Base-by-base conservation (phyloP, 2,797 vertebrate genomes). In the Tragelaphus oryx region DNA sequence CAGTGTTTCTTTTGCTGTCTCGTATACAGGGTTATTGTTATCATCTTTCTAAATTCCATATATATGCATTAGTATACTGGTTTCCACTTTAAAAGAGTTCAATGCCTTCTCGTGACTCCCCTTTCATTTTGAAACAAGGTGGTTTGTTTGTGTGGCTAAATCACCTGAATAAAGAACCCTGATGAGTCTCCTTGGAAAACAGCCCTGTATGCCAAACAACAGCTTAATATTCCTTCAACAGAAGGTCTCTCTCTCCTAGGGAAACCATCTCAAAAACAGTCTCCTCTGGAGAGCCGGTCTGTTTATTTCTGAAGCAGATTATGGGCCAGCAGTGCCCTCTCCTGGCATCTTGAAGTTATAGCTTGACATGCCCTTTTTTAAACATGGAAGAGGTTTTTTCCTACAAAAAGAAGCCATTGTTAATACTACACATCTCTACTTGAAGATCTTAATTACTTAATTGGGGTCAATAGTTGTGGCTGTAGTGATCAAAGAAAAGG, bases 241-340 rank as follows among this genome's bases (percentile, higher is more conserved):
- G 74, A 85, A 71, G 26, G 33, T 83, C 75, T 81, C 78, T 91
- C 46, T 55, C 8, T 57, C 37, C 26, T 13, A 41, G 33, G 54
- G 12, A 93, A 96, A 93, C 30, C 89, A 85, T 79, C 74, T 80
- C 85, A 93, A 24, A 81, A 85, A 65, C 90, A 57, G 28, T 88
- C 90, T 80, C n/a, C 80, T 54, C 7, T 46, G 8, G 11, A 50
- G 41, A 52, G 37, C n/a, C 4, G 9, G 18, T 28, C 60, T 6
- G 60, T 18, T 5, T 26, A 11, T 55, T 96, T 92, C 81, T 22
- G 30, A 78, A 79, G 18, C 68, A 54, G 55, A 92, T 18, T 10
- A 12, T 48, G 78, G 74, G 80, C 48, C 41, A 52, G 79, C 94
- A 96, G 88, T 55, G 96, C 95, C 91, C 95, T 84, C 97, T 97